Conservation (phyloP, 2,113 vertebrate species). For the Chlorodrepanis virens region DNA sequence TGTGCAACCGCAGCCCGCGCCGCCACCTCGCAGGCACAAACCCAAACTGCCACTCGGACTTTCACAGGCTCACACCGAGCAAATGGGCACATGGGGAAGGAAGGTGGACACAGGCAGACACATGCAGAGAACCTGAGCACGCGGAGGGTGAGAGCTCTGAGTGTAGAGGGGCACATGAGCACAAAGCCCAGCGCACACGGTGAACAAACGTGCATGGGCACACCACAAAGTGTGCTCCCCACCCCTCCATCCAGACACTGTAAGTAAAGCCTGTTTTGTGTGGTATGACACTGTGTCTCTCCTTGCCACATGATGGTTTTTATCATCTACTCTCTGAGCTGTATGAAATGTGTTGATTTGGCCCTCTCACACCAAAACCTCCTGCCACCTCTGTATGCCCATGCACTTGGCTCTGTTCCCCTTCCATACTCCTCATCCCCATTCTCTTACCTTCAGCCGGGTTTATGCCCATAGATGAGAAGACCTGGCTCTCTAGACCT, state of each 20-base stretch:
- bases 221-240: not conserved
- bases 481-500: not conserved
- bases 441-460: not conserved
- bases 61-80: not conserved
- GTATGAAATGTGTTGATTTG: not conserved
- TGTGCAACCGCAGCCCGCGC: not conserved
- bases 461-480: not conserved
- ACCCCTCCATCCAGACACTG: not conserved
- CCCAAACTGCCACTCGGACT: not conserved
- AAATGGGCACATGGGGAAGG: not conserved
- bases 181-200: not conserved
- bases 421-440: not conserved
- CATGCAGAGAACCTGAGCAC: not conserved
- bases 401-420: not conserved
- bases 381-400: not conserved
- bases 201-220: fast-evolving
- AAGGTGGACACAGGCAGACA: not conserved
- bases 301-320: not conserved
- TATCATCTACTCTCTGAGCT: not conserved
- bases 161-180: fast-evolving
- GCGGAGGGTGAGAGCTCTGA: fast-evolving
- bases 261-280: not conserved
- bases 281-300: not conserved
- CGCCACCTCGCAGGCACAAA: not conserved
- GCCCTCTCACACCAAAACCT: not conserved